phyloP scores from a whole-genome alignment of 2,797 vertebrate genomes.

The Poeciliopsis turneri region DNA sequence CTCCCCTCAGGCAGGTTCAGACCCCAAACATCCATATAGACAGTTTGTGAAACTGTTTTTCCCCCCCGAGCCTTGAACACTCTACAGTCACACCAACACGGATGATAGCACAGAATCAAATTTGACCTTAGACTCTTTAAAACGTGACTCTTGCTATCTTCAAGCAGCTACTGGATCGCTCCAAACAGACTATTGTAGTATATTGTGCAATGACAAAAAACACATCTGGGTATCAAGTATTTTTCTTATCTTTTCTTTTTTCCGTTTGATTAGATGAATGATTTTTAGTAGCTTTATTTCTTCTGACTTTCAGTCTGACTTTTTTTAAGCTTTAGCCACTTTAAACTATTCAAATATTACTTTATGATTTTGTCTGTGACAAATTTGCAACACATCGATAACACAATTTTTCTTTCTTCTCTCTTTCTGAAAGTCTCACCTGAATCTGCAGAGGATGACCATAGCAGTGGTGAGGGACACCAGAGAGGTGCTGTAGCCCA shows the following conservation, averaged over 20 bases:
- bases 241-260: neutral
- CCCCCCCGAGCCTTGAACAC: neutral
- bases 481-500: conserved; percentile 96
- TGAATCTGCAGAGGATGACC: conserved; percentile 98
- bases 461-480: conserved; percentile 94
- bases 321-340: neutral
- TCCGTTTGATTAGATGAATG: neutral
- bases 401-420: neutral
- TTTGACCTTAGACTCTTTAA: neutral
- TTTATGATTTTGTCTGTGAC: neutral
- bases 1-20: neutral
- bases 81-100: neutral
- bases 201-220: neutral
- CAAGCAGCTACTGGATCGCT: neutral
- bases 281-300: neutral
- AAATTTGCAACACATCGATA: neutral
- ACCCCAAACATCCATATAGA: neutral
- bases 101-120: neutral
- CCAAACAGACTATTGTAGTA: no score
- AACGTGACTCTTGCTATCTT: neutral
- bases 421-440: conserved; percentile 78
- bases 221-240: neutral
- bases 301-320: neutral
- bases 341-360: neutral
- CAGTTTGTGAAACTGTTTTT: neutral